Evolutionary conservation across 1,140 invertebrate species (phyloP).

Genomic region (Zaprionus davidi): DNA sequence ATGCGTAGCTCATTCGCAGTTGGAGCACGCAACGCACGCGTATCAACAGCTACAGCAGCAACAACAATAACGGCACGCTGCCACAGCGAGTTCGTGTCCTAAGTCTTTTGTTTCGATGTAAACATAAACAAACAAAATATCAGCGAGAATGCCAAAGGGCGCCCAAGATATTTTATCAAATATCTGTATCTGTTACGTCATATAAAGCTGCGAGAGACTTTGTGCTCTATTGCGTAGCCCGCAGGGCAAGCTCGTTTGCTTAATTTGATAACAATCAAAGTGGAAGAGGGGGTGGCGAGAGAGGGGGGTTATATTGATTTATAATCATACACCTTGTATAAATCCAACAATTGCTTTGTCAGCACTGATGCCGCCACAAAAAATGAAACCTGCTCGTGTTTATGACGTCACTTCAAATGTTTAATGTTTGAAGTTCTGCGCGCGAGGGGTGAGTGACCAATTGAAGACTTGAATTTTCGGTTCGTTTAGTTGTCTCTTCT

Average conservation of each 20-base stretch:
- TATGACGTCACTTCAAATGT: slow-evolving; percentile 37
- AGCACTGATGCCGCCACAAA: slow-evolving; percentile 2
- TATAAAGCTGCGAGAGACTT: not conserved
- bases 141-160: not conserved
- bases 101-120: slow-evolving; percentile 56
- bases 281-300: not conserved
- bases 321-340: slow-evolving; percentile 2
- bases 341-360: slow-evolving; percentile 39
- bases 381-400: slow-evolving; percentile 33
- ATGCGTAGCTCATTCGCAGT: slow-evolving; percentile 44
- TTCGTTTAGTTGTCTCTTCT: not conserved
- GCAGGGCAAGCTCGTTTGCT: slow-evolving; percentile 33
- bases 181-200: not conserved
- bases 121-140: slow-evolving; percentile 26
- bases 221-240: slow-evolving; percentile 12
- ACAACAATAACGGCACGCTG: slow-evolving; percentile 6
- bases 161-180: not conserved
- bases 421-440: slow-evolving; percentile 15
- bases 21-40: slow-evolving; percentile 48
- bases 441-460: slow-evolving; percentile 47
- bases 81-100: slow-evolving; percentile 47
- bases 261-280: slow-evolving; percentile 14
- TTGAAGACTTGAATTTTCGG: not conserved
- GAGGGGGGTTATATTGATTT: slow-evolving; percentile 16
- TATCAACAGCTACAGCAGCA: slow-evolving; percentile 2